phyloP scores from a whole-genome alignment of 1,140 invertebrate genomes.

The Tribolium castaneum region DNA sequence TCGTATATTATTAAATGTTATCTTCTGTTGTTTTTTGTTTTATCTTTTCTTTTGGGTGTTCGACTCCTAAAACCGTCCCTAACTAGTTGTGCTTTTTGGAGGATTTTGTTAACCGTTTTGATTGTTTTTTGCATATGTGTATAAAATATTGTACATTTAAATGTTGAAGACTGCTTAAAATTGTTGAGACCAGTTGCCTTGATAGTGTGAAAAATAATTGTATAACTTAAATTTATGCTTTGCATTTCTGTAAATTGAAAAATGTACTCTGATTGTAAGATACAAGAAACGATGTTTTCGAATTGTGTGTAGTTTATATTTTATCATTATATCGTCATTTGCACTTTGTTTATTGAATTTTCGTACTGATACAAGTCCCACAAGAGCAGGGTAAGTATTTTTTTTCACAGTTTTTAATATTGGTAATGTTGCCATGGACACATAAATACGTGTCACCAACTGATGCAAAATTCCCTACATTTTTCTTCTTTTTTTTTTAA shows the following conservation, averaged over 20 bases:
- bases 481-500: too few species aligned
- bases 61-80: slow-evolving; percentile 19
- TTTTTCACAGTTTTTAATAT: too few species aligned
- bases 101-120: not conserved
- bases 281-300: not conserved
- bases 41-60: not conserved
- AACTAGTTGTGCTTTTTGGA: not conserved
- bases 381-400: too few species aligned
- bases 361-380: not conserved
- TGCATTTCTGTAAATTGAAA: not conserved
- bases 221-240: not conserved
- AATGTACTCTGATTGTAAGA: not conserved
- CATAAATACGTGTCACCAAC: too few species aligned
- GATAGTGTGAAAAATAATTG: slow-evolving; percentile 24
- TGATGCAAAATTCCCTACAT: too few species aligned
- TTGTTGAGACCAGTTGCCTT: slow-evolving; percentile 41
- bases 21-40: slow-evolving; percentile 15
- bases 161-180: slow-evolving; percentile 43
- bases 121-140: not conserved
- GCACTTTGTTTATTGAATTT: not conserved
- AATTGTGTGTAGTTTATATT: slow-evolving; percentile 5
- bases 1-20: slow-evolving; percentile 52
- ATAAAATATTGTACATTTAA: slow-evolving; percentile 13
- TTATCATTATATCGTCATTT: not conserved
- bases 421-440: too few species aligned